phyloP scores from a whole-genome alignment of 2,888 invertebrate genomes.

The Eristalinus sepulchralis region DNA sequence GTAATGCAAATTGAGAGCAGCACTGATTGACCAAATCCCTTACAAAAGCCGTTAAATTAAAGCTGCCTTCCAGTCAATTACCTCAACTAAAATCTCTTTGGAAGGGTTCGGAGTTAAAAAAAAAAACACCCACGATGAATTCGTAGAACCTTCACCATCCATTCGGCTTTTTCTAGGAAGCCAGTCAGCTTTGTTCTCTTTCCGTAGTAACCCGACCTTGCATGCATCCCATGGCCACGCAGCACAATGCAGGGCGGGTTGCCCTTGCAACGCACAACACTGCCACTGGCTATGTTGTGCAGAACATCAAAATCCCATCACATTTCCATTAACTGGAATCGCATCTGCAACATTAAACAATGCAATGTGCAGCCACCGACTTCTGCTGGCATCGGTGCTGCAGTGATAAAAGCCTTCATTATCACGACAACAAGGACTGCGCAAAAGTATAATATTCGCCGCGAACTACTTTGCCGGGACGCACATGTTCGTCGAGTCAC shows the following conservation, averaged over 20 bases:
- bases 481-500: not conserved
- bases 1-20: not conserved
- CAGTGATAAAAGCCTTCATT: slow-evolving; percentile 2
- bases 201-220: not conserved
- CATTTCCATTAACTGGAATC: slow-evolving; percentile 23
- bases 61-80: not conserved
- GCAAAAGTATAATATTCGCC: not conserved
- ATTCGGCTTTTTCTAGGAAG: too few relatives aligned
- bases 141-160: too few relatives aligned
- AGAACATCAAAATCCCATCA: slow-evolving; percentile 24
- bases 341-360: slow-evolving; percentile 34
- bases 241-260: not conserved
- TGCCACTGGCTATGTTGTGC: not conserved
- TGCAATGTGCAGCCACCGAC: not conserved
- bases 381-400: not conserved
- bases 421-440: slow-evolving; percentile 8
- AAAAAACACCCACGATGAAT: too few relatives aligned
- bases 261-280: slow-evolving; percentile 5
- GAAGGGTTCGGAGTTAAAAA: too few relatives aligned
- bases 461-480: not conserved
- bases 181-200: not conserved
- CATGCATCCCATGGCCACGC: not conserved
- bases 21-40: not conserved
- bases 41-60: not conserved
- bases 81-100: too few relatives aligned